These are phyloP conservation scores for Abrostola triplasia DNA, from an alignment of 2,888 invertebrate genomes.

Conservation along the genomic window DNA sequence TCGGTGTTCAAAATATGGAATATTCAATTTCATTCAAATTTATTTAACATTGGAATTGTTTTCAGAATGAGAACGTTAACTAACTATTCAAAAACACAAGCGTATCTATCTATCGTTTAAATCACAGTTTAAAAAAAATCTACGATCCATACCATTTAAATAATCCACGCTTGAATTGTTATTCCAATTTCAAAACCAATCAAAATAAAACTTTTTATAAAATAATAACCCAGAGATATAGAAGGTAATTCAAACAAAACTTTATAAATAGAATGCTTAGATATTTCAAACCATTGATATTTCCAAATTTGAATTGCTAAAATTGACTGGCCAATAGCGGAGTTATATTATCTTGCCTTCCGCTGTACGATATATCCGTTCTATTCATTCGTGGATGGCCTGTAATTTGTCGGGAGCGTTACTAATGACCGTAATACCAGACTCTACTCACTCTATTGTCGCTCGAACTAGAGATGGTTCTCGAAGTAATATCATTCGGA, in stretches of 20 bases:
- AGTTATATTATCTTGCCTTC: not conserved
- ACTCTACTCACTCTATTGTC: constrained; percentile 24
- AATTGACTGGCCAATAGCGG: not conserved
- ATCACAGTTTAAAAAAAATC: not conserved
- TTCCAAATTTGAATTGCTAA: constrained; percentile 1
- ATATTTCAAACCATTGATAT: not conserved
- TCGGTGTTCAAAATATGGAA: no score
- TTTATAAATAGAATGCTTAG: not conserved
- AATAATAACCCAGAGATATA: not conserved
- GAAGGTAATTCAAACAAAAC: not conserved
- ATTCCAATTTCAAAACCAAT: not conserved
- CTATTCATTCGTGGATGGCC: constrained; percentile 42
- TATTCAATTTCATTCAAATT: not conserved
- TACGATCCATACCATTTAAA: no score
- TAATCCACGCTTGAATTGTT: not conserved
- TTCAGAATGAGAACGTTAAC: no score
- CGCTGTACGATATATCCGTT: constrained; percentile 49
- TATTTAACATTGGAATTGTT: not conserved
- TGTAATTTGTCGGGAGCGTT: constrained; percentile 45
- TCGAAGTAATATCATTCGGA: not conserved
- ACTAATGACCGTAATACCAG: constrained; percentile 21
- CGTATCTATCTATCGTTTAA: no score
- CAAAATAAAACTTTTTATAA: not conserved
- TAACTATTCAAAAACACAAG: no score
- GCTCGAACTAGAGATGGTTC: constrained; percentile 14